Conservation (phyloP, 2,888 invertebrate genomes). For the Julus scandinavius region DNA sequence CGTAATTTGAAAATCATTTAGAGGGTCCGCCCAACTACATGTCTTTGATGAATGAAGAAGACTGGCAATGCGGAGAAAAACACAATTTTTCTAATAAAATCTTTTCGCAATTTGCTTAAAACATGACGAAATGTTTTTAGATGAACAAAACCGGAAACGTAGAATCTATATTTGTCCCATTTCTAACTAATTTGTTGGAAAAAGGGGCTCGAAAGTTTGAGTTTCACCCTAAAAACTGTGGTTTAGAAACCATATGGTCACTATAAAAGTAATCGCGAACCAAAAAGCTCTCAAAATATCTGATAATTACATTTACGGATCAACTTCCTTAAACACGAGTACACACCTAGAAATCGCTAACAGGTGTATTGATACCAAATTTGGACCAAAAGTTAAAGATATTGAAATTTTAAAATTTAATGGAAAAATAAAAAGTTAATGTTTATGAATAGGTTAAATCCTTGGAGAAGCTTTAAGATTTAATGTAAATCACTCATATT, state of each 20-base stretch:
- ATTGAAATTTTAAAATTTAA: no score
- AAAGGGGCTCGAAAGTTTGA: neutral
- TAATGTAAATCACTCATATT: no score
- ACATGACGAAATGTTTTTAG: neutral
- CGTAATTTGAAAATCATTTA: constrained; percentile 19
- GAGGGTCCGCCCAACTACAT: neutral
- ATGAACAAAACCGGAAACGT: neutral
- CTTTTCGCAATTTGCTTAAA: neutral
- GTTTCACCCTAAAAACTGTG: neutral
- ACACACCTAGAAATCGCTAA: neutral
- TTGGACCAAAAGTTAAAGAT: no score
- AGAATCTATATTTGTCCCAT: neutral
- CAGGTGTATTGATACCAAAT: neutral
- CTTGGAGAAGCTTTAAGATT: no score
- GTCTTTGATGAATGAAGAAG: constrained; percentile 8
- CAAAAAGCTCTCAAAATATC: neutral
- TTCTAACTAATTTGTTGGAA: neutral
- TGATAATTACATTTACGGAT: neutral
- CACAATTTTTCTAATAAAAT: neutral
- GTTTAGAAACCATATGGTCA: constrained; percentile 22
- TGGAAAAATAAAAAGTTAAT: no score
- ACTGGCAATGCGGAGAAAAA: neutral
- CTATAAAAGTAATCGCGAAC: neutral
- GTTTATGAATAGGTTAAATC: no score
- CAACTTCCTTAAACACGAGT: neutral